Percentiles rank a stretch among this genome's conserved stretches.
Conservation (phyloP, 2,113 vertebrate species). For the Mola mola region DNA sequence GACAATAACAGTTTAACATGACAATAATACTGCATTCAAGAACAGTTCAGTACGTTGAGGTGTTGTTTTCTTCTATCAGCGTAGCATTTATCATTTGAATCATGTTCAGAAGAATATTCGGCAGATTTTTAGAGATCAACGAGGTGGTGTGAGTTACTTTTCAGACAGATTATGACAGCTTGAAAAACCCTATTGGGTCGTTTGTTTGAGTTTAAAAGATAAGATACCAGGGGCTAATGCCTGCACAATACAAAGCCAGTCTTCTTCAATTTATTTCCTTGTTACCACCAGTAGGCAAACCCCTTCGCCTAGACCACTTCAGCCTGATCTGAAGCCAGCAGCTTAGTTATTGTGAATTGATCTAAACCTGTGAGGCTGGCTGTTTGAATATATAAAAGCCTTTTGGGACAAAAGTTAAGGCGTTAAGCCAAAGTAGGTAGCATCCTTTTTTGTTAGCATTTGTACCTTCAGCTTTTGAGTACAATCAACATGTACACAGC, state of each 20-base stretch:
- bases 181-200: constrained; percentile 26
- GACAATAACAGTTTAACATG: too few relatives aligned
- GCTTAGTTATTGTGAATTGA: constrained; percentile 28
- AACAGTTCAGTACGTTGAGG: background rate
- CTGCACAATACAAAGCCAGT: constrained; percentile 34
- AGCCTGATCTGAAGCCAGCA: constrained; percentile 17
- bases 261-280: constrained; percentile 18
- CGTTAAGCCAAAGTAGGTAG: constrained; percentile 8
- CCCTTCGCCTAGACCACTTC: constrained; percentile 3
- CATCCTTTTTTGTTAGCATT: constrained; percentile 6
- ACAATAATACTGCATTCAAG: background rate
- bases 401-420: constrained; percentile 17
- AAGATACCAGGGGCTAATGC: constrained; percentile 28
- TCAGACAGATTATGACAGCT: constrained; percentile 50
- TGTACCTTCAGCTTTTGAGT: constrained; percentile 13
- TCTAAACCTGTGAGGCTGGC: constrained; percentile 30
- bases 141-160: constrained; percentile 18
- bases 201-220: constrained; percentile 36
- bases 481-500: constrained; percentile 38
- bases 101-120: constrained; percentile 28
- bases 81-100: constrained; percentile 43
- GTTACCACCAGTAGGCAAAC: constrained; percentile 4
- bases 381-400: constrained; percentile 19
- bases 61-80: constrained; percentile 29
- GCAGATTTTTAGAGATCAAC: constrained; percentile 50